Evolutionary conservation across 2,113 vertebrate genomes (phyloP).

Genomic region (Rhinopithecus roxellana): DNA sequence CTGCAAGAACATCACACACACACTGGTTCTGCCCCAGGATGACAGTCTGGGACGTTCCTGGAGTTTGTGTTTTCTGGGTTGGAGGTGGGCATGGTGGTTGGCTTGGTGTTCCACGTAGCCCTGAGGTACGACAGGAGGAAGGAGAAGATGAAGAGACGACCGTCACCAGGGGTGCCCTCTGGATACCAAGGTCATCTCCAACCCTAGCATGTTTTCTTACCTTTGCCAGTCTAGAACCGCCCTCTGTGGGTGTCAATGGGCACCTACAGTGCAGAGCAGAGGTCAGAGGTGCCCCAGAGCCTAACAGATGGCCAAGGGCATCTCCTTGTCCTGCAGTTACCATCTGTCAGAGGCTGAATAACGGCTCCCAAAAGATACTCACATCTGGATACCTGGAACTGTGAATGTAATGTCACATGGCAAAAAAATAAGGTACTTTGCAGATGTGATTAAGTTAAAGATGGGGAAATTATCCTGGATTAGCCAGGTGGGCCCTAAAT

Average conservation of each 20-base stretch:
- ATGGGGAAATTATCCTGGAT: neutral
- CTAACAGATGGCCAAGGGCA: accelerated
- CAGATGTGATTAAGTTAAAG: neutral
- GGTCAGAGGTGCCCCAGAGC: neutral
- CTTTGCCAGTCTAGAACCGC: neutral
- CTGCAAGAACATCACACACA: accelerated
- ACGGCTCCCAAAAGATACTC: neutral
- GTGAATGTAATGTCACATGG: neutral
- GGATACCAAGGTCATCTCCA: no score
- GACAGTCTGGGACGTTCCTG: accelerated
- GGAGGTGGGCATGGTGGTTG: accelerated
- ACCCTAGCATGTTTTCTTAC: neutral
- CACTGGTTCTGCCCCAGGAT: accelerated
- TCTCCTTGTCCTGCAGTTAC: neutral
- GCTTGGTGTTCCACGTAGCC: no score
- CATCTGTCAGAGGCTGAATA: neutral
- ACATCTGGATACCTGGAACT: neutral
- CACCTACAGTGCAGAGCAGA: neutral
- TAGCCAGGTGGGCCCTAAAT: neutral
- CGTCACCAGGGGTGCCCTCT: no score
- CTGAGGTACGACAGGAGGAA: neutral
- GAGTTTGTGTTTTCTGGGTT: accelerated
- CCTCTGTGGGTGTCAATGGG: neutral
- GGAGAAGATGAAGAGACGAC: no score
- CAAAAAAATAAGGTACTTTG: neutral